A percentile compares a stretch with the other conserved stretches of the same genome.
phyloP scores from a whole-genome alignment of 2,888 invertebrate genomes.

The Cheilosia grossa region DNA sequence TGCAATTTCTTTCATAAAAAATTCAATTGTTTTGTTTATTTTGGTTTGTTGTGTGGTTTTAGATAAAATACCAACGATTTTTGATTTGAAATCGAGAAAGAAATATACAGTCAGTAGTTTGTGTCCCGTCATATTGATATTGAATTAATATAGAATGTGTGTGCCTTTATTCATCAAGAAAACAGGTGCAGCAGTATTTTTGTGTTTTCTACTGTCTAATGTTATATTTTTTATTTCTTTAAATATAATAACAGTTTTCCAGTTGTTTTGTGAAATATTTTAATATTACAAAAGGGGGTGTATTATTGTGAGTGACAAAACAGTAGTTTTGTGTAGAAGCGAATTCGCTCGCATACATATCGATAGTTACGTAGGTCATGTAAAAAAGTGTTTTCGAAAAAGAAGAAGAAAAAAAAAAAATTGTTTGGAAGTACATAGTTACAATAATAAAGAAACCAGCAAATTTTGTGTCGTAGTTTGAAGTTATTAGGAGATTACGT shows the following conservation, averaged over 20 bases:
- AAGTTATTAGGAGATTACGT: not conserved
- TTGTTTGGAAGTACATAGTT: not conserved
- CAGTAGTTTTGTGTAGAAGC: conserved; percentile 6
- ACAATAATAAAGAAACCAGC: not conserved
- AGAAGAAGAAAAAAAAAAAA: not conserved
- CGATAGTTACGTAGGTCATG: conserved; percentile 73
- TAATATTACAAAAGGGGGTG: not conserved
- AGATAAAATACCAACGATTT: conserved; percentile 15
- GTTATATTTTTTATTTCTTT: conserved; percentile 13
- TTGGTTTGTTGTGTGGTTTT: conserved; percentile 33
- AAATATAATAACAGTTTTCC: conserved; percentile 9
- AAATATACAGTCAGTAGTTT: conserved; percentile 31
- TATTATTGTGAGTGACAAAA: conserved; percentile 36
- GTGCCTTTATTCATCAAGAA: conserved; percentile 23
- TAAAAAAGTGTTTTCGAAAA: conserved; percentile 37
- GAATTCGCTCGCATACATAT: conserved; percentile 47
- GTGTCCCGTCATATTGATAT: conserved; percentile 66
- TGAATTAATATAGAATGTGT: conserved; percentile 33
- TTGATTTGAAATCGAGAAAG: not conserved
- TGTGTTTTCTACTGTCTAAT: not conserved
- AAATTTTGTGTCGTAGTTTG: not conserved
- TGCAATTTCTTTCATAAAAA: conserved; percentile 41
- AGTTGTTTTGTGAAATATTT: not conserved
- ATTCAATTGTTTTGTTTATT: conserved; percentile 38
- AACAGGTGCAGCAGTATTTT: conserved; percentile 67